phyloP scores from a whole-genome alignment of 2,888 invertebrate species.

The Melinaea menophilus region DNA sequence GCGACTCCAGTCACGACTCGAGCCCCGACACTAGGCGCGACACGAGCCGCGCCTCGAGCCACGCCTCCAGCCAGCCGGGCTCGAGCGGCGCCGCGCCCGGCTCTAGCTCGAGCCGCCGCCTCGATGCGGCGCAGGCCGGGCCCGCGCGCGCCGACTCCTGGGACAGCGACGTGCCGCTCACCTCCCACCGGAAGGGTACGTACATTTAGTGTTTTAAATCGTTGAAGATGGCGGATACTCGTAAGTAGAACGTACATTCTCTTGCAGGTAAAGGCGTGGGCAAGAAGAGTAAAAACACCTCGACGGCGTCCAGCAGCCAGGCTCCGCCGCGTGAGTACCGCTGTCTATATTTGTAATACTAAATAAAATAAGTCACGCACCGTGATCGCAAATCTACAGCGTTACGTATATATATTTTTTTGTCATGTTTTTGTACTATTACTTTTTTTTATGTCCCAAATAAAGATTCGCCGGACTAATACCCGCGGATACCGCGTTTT shows the following conservation, averaged over 20 bases:
- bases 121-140: constrained; percentile 38
- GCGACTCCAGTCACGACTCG: constrained; percentile 22
- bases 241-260: background rate
- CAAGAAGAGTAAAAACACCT: constrained; percentile 61
- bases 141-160: constrained; percentile 43
- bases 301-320: constrained; percentile 41
- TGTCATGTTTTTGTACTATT: no score
- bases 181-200: constrained; percentile 51
- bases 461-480: no score
- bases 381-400: no score
- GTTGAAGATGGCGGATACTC: background rate
- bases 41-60: constrained; percentile 43
- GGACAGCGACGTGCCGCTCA: constrained; percentile 65
- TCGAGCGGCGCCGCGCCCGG: constrained; percentile 47
- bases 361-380: no score
- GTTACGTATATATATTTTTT: no score
- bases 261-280: constrained; percentile 68
- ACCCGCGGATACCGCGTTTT: no score
- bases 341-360: no score
- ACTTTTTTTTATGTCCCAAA: no score
- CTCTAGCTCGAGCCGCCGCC: constrained; percentile 49
- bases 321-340: constrained; percentile 29
- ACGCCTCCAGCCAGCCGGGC: constrained; percentile 41
- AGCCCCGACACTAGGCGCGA: constrained; percentile 44
- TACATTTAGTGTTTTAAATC: background rate